Conservation (phyloP, 2,113 vertebrate genomes). For the Bos javanicus region DNA sequence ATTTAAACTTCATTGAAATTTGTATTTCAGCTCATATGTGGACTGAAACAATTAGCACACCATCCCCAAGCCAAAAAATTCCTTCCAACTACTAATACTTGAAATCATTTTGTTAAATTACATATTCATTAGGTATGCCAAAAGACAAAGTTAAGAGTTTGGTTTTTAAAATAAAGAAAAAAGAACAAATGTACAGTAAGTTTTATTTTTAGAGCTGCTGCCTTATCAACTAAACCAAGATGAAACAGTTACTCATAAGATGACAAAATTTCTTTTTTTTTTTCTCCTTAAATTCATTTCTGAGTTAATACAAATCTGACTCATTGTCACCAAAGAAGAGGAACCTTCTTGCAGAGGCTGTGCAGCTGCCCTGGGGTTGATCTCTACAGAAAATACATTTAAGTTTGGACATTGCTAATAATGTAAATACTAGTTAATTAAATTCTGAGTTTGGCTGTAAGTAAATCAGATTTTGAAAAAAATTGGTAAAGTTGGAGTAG, state of each 20-base stretch:
- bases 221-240: constrained; percentile 52
- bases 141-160: constrained; percentile 31
- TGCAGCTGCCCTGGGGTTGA: neutral
- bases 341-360: constrained; percentile 14
- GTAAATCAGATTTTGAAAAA: constrained; percentile 10
- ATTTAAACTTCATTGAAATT: constrained; percentile 8
- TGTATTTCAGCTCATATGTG: neutral
- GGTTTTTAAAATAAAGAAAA: constrained; percentile 18
- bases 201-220: constrained; percentile 65
- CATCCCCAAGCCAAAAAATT: neutral
- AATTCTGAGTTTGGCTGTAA: constrained; percentile 43
- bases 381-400: neutral
- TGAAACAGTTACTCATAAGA: constrained; percentile 49
- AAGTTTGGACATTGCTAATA: neutral
- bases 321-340: constrained; percentile 52
- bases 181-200: constrained; percentile 35
- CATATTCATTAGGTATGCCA: neutral
- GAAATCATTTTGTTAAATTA: neutral
- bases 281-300: constrained; percentile 28
- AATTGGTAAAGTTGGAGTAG: neutral
- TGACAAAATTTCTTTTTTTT: constrained; percentile 19
- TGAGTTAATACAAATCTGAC: constrained; percentile 66
- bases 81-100: neutral
- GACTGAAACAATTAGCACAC: neutral
- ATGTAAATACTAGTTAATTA: neutral